A percentile compares a stretch with the other conserved stretches of the same genome.
Evolutionary conservation across 2,113 vertebrate genomes (phyloP).

Genomic region (Chinchilla lanigera): DNA sequence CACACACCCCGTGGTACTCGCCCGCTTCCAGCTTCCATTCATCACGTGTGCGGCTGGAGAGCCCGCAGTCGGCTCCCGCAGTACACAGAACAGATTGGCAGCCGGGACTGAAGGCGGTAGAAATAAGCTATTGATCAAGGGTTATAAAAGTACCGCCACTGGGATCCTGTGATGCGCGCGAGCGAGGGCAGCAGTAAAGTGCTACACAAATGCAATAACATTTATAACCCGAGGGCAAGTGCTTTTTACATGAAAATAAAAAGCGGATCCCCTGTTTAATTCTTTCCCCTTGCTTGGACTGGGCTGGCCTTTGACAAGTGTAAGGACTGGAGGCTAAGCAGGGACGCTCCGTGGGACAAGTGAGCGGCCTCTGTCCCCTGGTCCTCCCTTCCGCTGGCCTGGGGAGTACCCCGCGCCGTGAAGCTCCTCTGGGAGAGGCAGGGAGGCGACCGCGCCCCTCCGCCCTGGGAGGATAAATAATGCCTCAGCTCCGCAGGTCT

Average conservation of each 20-base stretch:
- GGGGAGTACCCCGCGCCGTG: neutral
- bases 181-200: conserved; percentile 76
- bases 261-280: conserved; percentile 76
- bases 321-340: neutral
- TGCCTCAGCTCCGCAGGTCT: neutral
- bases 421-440: neutral
- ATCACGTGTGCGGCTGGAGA: conserved; percentile 53
- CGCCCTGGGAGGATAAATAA: neutral
- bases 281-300: conserved; percentile 54
- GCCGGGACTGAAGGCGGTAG: conserved; percentile 78
- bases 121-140: conserved; percentile 84
- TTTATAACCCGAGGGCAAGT: conserved; percentile 80
- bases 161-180: conserved; percentile 74
- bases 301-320: conserved; percentile 42
- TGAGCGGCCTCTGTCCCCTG: neutral
- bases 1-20: neutral
- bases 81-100: conserved; percentile 75
- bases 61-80: conserved; percentile 46
- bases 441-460: neutral
- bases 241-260: conserved; percentile 81
- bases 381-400: neutral
- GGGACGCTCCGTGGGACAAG: neutral
- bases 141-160: conserved; percentile 80
- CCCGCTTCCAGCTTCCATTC: conserved; percentile 59
- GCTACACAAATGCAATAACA: conserved; percentile 81